A percentile compares a stretch with the other conserved stretches of the same genome.
Evolutionary conservation across 2,888 invertebrate genomes (phyloP).

Genomic region (Pelosia muscerda): DNA sequence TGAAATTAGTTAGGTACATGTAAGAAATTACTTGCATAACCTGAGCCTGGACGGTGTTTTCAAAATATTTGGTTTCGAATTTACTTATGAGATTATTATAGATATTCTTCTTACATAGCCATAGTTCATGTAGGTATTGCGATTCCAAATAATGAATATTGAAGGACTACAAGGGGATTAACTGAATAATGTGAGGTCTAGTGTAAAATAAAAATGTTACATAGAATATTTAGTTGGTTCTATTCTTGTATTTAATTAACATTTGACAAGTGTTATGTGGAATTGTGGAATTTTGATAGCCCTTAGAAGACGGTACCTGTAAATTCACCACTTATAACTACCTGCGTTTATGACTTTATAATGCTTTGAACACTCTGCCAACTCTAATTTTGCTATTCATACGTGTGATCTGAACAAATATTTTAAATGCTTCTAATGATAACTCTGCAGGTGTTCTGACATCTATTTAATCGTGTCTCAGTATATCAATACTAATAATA

Average conservation of each 20-base stretch:
- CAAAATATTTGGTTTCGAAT: background rate
- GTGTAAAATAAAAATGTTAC: background rate
- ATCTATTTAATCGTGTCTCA: slow-evolving; percentile 1
- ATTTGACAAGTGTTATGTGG: too few species aligned
- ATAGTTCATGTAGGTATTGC: too few species aligned
- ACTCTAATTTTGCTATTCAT: slow-evolving; percentile 18
- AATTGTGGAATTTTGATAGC: background rate
- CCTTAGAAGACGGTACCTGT: background rate
- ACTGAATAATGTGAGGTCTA: too few species aligned
- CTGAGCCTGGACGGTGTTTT: background rate
- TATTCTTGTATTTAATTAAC: too few species aligned
- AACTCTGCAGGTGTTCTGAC: background rate
- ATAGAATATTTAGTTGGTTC: background rate
- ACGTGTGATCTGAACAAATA: slow-evolving; percentile 12
- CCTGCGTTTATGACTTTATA: background rate
- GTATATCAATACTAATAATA: background rate
- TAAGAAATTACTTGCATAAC: too few species aligned
- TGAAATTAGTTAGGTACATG: too few species aligned
- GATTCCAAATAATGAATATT: background rate
- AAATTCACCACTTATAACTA: slow-evolving; percentile 1
- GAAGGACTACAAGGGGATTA: background rate
- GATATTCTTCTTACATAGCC: too few species aligned
- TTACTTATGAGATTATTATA: too few species aligned
- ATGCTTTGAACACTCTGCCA: slow-evolving; percentile 8
- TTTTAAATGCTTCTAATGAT: slow-evolving; percentile 15